Evolutionary conservation across 2,113 vertebrate species (phyloP).

Genomic region (Canis aureus): DNA sequence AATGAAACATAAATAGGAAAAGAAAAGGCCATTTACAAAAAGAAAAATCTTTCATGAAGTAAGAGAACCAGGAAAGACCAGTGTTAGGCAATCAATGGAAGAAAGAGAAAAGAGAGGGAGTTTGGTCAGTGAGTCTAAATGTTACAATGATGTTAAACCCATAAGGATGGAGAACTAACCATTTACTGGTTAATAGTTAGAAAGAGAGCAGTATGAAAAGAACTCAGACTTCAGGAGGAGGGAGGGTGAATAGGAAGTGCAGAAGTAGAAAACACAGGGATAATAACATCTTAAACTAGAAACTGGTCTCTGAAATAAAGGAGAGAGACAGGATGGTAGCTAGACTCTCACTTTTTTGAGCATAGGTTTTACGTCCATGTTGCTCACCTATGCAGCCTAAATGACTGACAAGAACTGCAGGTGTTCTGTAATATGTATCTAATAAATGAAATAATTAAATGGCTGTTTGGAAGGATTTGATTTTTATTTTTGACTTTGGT

Average conservation of each 20-base stretch:
- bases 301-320: background rate
- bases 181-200: background rate
- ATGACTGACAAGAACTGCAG: background rate
- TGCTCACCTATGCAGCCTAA: background rate
- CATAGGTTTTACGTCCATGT: background rate
- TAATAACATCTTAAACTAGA: background rate
- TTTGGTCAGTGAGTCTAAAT: background rate
- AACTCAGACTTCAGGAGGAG: background rate
- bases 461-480: background rate
- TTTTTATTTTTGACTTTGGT: background rate
- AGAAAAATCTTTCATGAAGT: background rate
- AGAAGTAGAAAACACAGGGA: background rate
- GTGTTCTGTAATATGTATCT: background rate
- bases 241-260: background rate
- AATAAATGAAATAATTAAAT: background rate
- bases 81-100: background rate
- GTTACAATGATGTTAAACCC: background rate
- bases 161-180: background rate
- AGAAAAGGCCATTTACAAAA: background rate
- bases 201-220: background rate
- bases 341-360: background rate
- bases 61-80: slow-evolving; percentile 2
- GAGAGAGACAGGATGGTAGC: background rate
- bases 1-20: background rate
- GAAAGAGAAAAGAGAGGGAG: background rate